Conservation (phyloP, 2,888 invertebrate species). For the Agrenia bidenticulata region DNA sequence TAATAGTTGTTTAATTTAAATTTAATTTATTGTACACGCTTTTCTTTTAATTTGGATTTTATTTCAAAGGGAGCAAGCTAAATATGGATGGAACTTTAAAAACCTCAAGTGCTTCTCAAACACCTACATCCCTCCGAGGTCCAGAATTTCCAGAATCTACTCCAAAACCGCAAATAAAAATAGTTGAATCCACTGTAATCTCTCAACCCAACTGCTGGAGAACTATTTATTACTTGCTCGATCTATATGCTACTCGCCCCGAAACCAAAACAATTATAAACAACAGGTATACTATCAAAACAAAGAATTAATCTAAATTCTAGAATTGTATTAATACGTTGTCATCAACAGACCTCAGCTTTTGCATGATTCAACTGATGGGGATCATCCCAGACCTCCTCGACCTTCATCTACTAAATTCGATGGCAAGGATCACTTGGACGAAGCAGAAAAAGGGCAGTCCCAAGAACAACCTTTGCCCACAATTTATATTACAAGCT, state of each 20-base stretch:
- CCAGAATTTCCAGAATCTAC: conserved; percentile 42
- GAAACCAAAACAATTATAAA: conserved; percentile 89
- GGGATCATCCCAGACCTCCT: conserved; percentile 23
- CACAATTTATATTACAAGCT: conserved; percentile 43
- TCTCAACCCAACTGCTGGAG: conserved; percentile 81
- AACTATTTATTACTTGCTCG: conserved; percentile 86
- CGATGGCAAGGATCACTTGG: conserved; percentile 44
- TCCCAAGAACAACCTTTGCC: conserved; percentile 11
- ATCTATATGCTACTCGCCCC: conserved; percentile 90
- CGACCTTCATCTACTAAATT: conserved; percentile 26
- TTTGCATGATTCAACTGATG: conserved; percentile 30
- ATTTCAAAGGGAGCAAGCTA: conserved; percentile 28
- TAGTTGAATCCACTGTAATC: conserved; percentile 10
- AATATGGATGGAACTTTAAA: conserved; percentile 41
- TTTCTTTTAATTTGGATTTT: too few species aligned
- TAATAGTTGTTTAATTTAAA: not conserved
- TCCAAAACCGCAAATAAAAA: not conserved
- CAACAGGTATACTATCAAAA: conserved; percentile 27
- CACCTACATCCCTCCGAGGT: conserved; percentile 49
- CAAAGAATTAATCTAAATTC: too few species aligned
- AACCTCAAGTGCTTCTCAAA: conserved; percentile 49
- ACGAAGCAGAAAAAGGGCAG: conserved; percentile 50
- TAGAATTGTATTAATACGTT: too few species aligned
- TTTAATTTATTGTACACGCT: not conserved
- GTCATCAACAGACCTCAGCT: conserved; percentile 22